phyloP scores from a whole-genome alignment of 2,113 vertebrate species.

The Muntiacus muntjak region DNA sequence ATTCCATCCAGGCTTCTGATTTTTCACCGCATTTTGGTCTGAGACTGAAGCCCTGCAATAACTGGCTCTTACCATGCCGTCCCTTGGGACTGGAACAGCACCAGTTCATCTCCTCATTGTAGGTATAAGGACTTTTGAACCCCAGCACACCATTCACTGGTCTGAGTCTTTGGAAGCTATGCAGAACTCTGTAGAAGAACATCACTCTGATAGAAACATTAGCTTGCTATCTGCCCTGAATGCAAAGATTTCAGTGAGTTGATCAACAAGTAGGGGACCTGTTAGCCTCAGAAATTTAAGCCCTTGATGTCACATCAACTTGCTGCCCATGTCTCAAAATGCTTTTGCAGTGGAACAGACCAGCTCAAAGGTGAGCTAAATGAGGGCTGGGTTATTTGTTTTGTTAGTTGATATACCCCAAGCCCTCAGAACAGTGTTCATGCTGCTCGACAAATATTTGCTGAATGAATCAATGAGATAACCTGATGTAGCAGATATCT shows the following conservation, averaged over 20 bases:
- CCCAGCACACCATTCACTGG: background rate
- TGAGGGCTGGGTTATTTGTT: background rate
- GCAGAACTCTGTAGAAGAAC: background rate
- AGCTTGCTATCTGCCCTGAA: background rate
- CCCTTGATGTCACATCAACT: background rate
- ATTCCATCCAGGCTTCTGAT: background rate
- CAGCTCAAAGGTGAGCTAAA: background rate
- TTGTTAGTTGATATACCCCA: background rate
- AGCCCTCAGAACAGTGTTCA: background rate
- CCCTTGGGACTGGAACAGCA: background rate
- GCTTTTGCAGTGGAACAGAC: background rate
- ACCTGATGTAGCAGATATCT: background rate
- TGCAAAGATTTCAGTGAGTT: background rate
- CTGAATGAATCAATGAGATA: background rate
- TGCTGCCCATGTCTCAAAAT: background rate
- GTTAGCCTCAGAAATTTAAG: background rate
- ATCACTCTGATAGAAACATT: background rate
- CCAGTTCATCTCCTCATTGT: background rate
- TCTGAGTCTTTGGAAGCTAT: background rate
- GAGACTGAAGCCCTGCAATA: background rate
- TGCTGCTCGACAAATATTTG: background rate
- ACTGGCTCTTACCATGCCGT: background rate
- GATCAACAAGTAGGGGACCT: background rate
- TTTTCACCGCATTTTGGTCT: slow-evolving; percentile 8
- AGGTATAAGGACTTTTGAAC: background rate